A percentile compares a stretch with the other conserved stretches of the same genome.
These are phyloP conservation scores for Rhineura floridana DNA, from an alignment of 2,113 vertebrate genomes.

Conservation along the genomic window DNA sequence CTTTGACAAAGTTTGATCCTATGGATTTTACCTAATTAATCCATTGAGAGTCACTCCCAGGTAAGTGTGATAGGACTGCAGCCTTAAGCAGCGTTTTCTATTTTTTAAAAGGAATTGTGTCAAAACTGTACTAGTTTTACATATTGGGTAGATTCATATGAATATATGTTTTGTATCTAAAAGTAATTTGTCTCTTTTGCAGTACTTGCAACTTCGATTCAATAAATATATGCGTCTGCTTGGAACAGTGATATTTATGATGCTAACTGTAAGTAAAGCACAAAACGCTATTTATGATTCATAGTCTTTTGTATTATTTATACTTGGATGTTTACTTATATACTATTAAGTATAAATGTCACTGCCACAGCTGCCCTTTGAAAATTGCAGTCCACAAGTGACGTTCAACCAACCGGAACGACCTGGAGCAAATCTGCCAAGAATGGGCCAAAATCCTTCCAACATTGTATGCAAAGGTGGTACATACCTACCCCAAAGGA, in stretches of 20 bases:
- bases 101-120: neutral
- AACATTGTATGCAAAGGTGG: no score
- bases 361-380: neutral
- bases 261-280: constrained; percentile 85
- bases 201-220: constrained; percentile 91
- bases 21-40: neutral
- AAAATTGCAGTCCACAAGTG: no score
- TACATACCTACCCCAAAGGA: no score
- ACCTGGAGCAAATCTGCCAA: no score
- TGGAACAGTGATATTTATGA: constrained; percentile 84
- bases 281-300: neutral
- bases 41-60: no score
- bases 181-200: constrained; percentile 45
- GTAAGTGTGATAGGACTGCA: neutral
- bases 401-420: no score
- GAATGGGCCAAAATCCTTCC: no score
- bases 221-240: constrained; percentile 82
- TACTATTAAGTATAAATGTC: neutral
- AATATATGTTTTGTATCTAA: neutral
- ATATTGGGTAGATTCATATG: neutral
- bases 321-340: neutral
- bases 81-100: no score
- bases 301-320: neutral
- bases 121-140: neutral
- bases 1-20: no score